A percentile compares a stretch with the other conserved stretches of the same genome.
phyloP scores from a whole-genome alignment of 2,797 vertebrate species.

The Smutsia gigantea region DNA sequence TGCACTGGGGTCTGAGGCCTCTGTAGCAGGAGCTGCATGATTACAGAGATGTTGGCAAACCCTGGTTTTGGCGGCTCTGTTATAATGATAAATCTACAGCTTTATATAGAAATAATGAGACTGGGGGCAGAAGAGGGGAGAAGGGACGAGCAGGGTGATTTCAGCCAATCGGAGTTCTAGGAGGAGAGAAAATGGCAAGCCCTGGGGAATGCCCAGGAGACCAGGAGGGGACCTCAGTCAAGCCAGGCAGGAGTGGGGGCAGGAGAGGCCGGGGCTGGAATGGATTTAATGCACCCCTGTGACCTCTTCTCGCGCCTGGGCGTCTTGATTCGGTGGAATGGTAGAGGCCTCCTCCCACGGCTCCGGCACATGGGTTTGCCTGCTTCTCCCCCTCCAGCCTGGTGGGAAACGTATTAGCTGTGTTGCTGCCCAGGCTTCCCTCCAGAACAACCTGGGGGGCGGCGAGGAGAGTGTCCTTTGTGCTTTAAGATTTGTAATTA shows the following conservation, averaged over 20 bases:
- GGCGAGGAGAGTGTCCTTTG: not conserved
- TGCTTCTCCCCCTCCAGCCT: not conserved
- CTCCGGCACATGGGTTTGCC: not conserved
- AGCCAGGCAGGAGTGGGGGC: not conserved
- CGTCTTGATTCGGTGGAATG: not conserved
- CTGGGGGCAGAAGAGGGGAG: not conserved
- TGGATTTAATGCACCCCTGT: not conserved
- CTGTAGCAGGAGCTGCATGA: conserved; percentile 85
- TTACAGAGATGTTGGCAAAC: conserved; percentile 84
- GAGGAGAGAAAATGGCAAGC: not conserved
- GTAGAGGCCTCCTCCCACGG: not conserved
- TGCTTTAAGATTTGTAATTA: not conserved
- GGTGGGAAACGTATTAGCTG: not conserved
- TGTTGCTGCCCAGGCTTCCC: not conserved
- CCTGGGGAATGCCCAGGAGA: not conserved
- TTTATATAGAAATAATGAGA: conserved; percentile 81
- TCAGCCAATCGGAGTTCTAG: not conserved
- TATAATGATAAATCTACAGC: conserved; percentile 79
- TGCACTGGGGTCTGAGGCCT: conserved; percentile 80
- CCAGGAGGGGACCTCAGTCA: not conserved
- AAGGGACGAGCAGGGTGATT: not conserved
- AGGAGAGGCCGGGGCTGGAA: not conserved
- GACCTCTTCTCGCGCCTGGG: not conserved
- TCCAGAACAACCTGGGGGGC: not conserved
- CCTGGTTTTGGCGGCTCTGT: conserved; percentile 68